A percentile compares a stretch with the other conserved stretches of the same genome.
Evolutionary conservation across 2,888 invertebrate species (phyloP).

Genomic region (Aproaerema taeniolella): DNA sequence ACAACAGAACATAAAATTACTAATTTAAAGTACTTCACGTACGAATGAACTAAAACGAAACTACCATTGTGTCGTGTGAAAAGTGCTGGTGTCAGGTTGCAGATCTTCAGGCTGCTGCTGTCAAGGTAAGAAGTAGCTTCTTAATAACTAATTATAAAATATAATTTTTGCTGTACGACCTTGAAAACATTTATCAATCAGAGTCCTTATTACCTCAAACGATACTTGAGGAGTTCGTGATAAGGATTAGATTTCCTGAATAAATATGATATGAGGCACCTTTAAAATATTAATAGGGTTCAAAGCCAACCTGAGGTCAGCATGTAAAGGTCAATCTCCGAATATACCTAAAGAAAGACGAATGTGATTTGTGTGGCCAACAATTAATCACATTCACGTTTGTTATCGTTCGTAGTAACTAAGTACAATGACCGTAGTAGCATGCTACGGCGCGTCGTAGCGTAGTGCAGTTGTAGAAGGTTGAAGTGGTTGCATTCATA

Average conservation of each 20-base stretch:
- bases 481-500: neutral
- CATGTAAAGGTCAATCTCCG: slow-evolving; percentile 7
- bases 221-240: slow-evolving; percentile 29
- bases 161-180: no score
- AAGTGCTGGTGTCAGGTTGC: slow-evolving; percentile 40
- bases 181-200: no score
- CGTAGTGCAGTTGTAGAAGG: neutral
- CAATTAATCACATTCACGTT: neutral
- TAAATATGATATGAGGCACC: slow-evolving; percentile 1
- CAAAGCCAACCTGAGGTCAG: slow-evolving; percentile 2
- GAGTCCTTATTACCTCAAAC: neutral
- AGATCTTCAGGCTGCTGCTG: slow-evolving; percentile 53
- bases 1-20: neutral
- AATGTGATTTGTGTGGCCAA: neutral
- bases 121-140: slow-evolving; percentile 46
- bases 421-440: neutral
- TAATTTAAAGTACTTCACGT: no score
- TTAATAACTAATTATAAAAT: slow-evolving; percentile 7
- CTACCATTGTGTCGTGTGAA: slow-evolving; percentile 51
- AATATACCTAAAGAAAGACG: neutral
- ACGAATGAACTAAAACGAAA: slow-evolving; percentile 22
- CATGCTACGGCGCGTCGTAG: neutral
- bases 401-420: neutral
- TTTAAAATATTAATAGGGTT: slow-evolving; percentile 10
- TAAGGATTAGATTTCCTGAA: slow-evolving; percentile 32